Evolutionary conservation across 1,140 invertebrate genomes (phyloP).

Genomic region (Monochamus saltuarius): DNA sequence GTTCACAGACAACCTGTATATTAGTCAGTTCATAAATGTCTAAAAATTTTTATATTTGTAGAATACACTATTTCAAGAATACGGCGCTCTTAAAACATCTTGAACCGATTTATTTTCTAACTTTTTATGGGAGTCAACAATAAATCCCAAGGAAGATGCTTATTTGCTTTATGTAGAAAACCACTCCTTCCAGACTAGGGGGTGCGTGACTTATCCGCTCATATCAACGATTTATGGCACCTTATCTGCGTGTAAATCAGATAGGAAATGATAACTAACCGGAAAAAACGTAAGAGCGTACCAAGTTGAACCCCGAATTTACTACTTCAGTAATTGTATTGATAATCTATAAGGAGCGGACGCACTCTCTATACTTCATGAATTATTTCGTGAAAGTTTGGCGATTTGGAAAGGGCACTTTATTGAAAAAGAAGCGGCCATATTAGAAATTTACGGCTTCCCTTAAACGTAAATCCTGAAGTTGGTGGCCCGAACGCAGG

Average conservation of each 20-base stretch:
- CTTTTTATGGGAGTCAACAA: too few relatives aligned
- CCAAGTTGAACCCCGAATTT: too few relatives aligned
- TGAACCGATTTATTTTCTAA: too few relatives aligned
- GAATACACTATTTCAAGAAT: too few relatives aligned
- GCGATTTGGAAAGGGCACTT: constrained; percentile 41
- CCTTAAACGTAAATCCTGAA: constrained; percentile 44
- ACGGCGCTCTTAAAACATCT: too few relatives aligned
- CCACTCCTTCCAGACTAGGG: neutral
- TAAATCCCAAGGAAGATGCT: neutral
- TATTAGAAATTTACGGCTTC: constrained; percentile 46
- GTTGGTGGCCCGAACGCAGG: constrained; percentile 43
- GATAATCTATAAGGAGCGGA: too few relatives aligned
- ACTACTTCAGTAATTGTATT: too few relatives aligned
- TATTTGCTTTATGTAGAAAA: constrained; percentile 4
- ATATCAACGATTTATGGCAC: constrained; percentile 1
- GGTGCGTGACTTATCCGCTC: neutral
- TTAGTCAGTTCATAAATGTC: too few relatives aligned
- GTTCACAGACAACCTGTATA: too few relatives aligned
- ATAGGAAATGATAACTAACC: neutral
- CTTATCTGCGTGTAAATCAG: constrained; percentile 4
- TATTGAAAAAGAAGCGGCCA: constrained; percentile 45
- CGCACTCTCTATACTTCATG: constrained; percentile 19
- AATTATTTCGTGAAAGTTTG: constrained; percentile 42
- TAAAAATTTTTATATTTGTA: too few relatives aligned
- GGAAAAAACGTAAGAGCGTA: neutral